Evolutionary conservation across 2,888 invertebrate genomes (phyloP), one percentile per base, ranked within the genome.

Genomic region (Aethes cnicana): DNA sequence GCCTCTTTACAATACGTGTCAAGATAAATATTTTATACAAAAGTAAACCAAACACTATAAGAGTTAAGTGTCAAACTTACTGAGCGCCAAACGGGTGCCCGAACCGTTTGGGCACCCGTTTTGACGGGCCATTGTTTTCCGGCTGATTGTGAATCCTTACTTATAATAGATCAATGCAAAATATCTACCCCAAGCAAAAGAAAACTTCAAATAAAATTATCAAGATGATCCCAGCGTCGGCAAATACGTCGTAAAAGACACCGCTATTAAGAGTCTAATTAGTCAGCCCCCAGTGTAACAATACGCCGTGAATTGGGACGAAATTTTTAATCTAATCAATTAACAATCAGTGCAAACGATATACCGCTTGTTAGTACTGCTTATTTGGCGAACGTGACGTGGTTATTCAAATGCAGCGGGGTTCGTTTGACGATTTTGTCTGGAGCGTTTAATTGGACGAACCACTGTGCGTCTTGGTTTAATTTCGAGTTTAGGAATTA

Each of bases 291-390:
- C 74, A 61, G 58, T 73, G 81, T 75, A 75, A 85, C 85, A 86
- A 86, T 86, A 77, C 77, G 71, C 74, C 66, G 72, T 52, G 81
- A 79, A 82, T 87, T 83, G 79, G 81, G 72, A 67, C 79, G 78
- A 86, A 84, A 75, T 86, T 89, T 88, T 86, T 88, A 90, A 90
- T 89, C 84, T 79, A 88, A 90, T 90, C 90, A 90, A 90, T 90
- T 90, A 90, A 82, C 90, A 90, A 90, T 90, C 90, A 90, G 85
- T 81, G 87, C 84, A 84, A 88, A 77, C 85, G 86, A 88, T 86
- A 88, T 81, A 83, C 81, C 81, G 84, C 87, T 88, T 84, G 88
- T 89, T 88, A 87, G 81, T 77, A 72, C 81, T 84, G 84, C 79
- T 87, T 89, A 89, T 89, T 88, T 86, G 80, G 68, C 54, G 82